Evolutionary conservation across 2,888 invertebrate genomes (phyloP).

Genomic region (Cheilosia variabilis): DNA sequence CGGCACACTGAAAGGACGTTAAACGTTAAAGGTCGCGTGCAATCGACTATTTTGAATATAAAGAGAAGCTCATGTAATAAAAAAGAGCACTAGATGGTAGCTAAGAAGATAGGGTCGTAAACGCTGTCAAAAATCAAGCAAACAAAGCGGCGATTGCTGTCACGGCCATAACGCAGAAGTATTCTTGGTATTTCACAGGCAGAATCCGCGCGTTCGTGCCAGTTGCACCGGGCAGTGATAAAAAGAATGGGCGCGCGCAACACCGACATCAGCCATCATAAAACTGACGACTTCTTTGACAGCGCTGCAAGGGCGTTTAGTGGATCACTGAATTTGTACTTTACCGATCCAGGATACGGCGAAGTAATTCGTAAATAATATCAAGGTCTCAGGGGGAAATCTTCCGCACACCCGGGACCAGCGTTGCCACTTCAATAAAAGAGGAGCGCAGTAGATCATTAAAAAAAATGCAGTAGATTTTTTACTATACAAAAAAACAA

Average conservation of each 20-base stretch:
- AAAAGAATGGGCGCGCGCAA: slow-evolving; percentile 49
- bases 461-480: no score
- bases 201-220: slow-evolving; percentile 6
- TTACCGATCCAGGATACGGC: background rate
- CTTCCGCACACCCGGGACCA: no score
- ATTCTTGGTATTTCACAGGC: slow-evolving; percentile 23
- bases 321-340: background rate
- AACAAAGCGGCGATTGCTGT: slow-evolving; percentile 24
- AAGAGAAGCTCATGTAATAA: slow-evolving; percentile 45
- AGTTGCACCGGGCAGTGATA: slow-evolving; percentile 7
- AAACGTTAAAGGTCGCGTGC: slow-evolving; percentile 69
- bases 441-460: no score
- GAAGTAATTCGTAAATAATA: background rate
- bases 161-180: slow-evolving; percentile 26
- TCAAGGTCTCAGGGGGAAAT: background rate
- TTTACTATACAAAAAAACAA: no score
- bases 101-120: slow-evolving; percentile 35
- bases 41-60: slow-evolving; percentile 55
- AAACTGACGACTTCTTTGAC: slow-evolving; percentile 38
- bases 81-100: slow-evolving; percentile 37
- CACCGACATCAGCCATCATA: slow-evolving; percentile 27
- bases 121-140: slow-evolving; percentile 28
- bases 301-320: slow-evolving; percentile 18
- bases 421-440: no score
- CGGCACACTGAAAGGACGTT: slow-evolving; percentile 14